Percentiles rank a stretch among this genome's conserved stretches.
These are phyloP conservation scores for Phthorimaea operculella DNA, from an alignment of 1,140 invertebrate species.

Conservation along the genomic window DNA sequence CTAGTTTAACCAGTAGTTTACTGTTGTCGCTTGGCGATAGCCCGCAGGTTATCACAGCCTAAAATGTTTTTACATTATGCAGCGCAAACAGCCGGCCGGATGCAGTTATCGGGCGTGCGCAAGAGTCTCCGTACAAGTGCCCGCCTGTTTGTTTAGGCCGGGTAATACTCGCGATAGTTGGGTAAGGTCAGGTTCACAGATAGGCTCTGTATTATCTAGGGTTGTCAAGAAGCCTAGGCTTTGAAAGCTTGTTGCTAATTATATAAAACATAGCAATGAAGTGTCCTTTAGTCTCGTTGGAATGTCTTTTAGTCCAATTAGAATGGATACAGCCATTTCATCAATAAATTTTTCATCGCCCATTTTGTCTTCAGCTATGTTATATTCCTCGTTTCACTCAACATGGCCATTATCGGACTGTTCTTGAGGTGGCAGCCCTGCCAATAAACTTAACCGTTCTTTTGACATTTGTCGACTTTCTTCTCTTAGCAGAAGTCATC, in stretches of 20 bases:
- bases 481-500: conserved; percentile 22
- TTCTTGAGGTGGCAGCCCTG: not conserved
- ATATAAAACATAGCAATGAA: too few relatives aligned
- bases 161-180: conserved; percentile 32
- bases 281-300: too few relatives aligned
- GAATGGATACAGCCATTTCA: too few relatives aligned
- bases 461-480: conserved; percentile 33
- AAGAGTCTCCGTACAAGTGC: conserved; percentile 20
- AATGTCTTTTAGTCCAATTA: too few relatives aligned
- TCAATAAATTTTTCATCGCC: too few relatives aligned
- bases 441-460: conserved; percentile 13
- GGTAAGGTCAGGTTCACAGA: conserved; percentile 45
- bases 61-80: conserved; percentile 21
- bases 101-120: conserved; percentile 38
- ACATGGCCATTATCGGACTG: not conserved
- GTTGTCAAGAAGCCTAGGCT: not conserved
- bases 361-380: not conserved
- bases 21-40: conserved; percentile 20
- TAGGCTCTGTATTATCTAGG: not conserved
- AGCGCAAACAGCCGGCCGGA: conserved; percentile 43
- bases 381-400: not conserved
- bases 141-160: conserved; percentile 38
- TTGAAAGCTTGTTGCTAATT: too few relatives aligned
- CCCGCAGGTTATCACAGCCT: conserved; percentile 37
- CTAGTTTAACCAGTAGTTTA: too few relatives aligned